These are phyloP conservation scores for Scytalopus superciliaris DNA, from an alignment of 2,113 vertebrate genomes.

Conservation along the genomic window DNA sequence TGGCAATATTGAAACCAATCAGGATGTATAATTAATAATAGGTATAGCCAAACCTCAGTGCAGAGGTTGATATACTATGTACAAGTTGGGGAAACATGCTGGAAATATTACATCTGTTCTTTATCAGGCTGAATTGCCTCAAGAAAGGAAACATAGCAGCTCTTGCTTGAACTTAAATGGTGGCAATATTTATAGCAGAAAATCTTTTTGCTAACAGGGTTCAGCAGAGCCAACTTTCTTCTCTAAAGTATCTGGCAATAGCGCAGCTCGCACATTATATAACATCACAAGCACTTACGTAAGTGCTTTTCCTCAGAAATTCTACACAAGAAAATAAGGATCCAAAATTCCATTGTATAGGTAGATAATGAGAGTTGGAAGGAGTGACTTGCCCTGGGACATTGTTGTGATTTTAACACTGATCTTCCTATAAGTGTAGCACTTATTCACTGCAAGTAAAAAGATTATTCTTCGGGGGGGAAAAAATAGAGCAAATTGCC, in stretches of 20 bases:
- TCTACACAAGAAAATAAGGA: background rate
- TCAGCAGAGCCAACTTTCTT: background rate
- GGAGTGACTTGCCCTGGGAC: background rate
- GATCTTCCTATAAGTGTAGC: background rate
- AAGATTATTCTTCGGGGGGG: background rate
- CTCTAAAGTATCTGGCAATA: background rate
- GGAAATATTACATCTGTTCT: background rate
- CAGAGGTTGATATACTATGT: background rate
- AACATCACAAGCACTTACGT: background rate
- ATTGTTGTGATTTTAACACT: background rate
- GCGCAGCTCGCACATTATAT: fast-evolving
- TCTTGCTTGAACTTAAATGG: background rate
- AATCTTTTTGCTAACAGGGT: background rate
- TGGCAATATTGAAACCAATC: background rate
- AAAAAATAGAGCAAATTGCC: background rate
- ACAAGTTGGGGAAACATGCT: background rate
- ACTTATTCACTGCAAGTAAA: background rate
- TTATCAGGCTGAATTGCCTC: background rate
- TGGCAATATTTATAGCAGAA: background rate
- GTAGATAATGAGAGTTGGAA: background rate
- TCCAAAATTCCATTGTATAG: background rate
- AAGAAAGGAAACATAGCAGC: background rate
- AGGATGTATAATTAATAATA: background rate
- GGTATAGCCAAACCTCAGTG: background rate
- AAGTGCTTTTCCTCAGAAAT: background rate